A percentile compares a stretch with the other conserved stretches of the same genome.
These are phyloP conservation scores for Melanotaenia trifasciata DNA, from an alignment of 2,797 vertebrate species.

Conservation along the genomic window DNA sequence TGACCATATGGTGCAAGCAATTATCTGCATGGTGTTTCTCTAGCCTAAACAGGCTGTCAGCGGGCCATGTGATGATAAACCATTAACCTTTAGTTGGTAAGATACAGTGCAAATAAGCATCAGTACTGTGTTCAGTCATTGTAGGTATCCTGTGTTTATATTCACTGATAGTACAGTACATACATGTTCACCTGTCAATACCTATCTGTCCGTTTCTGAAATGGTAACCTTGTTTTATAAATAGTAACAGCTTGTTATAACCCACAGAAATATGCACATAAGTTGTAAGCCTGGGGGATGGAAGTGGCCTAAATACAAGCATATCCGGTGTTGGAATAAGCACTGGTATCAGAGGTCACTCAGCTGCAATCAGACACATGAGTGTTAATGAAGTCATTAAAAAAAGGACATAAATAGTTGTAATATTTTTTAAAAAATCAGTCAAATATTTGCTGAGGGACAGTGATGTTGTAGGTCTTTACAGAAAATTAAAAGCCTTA, in stretches of 20 bases:
- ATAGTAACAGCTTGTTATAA: conserved; percentile 67
- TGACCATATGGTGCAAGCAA: conserved; percentile 69
- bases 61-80: conserved; percentile 44
- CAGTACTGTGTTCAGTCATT: conserved; percentile 1
- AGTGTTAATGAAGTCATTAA: conserved; percentile 57
- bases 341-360: conserved; percentile 49
- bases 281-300: conserved; percentile 73
- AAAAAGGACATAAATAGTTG: conserved; percentile 7
- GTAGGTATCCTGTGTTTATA: neutral
- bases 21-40: conserved; percentile 63
- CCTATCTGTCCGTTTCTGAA: conserved; percentile 43
- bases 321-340: conserved; percentile 60
- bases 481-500: conserved; percentile 14
- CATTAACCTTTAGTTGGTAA: conserved; percentile 7
- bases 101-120: neutral
- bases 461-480: conserved; percentile 20
- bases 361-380: conserved; percentile 49
- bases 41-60: conserved; percentile 59
- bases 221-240: conserved; percentile 62
- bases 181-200: conserved; percentile 48
- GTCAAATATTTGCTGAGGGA: conserved; percentile 21
- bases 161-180: neutral
- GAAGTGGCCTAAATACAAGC: conserved; percentile 80
- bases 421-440: conserved; percentile 7
- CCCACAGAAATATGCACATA: conserved; percentile 73